Percentiles rank a stretch among this genome's conserved stretches.
phyloP scores from a whole-genome alignment of 1,140 invertebrate species.

The Piezodorus guildinii region DNA sequence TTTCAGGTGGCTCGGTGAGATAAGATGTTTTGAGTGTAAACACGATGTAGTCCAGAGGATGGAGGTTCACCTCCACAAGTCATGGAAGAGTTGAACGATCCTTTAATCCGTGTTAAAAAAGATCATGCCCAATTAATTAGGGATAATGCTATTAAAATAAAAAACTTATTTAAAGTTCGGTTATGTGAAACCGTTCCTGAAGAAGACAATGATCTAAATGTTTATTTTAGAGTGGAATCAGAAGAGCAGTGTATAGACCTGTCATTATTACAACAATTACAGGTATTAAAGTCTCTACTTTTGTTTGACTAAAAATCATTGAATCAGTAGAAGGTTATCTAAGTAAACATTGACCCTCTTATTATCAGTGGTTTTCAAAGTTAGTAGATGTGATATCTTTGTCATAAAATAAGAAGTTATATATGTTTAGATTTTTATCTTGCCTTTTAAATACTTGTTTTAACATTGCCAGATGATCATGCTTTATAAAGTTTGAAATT shows the following conservation, averaged over 20 bases:
- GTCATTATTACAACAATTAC: not conserved
- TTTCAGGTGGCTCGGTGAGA: not conserved
- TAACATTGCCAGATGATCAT: too few species aligned
- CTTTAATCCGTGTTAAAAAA: constrained; percentile 16
- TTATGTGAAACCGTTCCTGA: constrained; percentile 6
- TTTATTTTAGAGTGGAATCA: constrained; percentile 3
- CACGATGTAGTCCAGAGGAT: constrained; percentile 17
- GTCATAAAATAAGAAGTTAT: too few species aligned
- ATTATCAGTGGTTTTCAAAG: too few species aligned
- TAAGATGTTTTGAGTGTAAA: constrained; percentile 15
- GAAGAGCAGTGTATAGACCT: not conserved
- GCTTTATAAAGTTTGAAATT: too few species aligned
- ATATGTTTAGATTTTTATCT: too few species aligned
- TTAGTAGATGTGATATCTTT: too few species aligned
- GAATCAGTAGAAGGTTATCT: too few species aligned
- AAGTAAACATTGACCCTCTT: too few species aligned
- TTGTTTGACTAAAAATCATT: too few species aligned
- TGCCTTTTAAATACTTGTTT: too few species aligned
- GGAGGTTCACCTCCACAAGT: constrained; percentile 17
- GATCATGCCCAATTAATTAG: constrained; percentile 5
- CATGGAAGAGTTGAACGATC: constrained; percentile 18
- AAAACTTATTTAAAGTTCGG: constrained; percentile 19
- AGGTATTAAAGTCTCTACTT: not conserved
- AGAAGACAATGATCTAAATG: not conserved
- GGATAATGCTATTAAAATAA: constrained; percentile 9